Base-by-base conservation (phyloP, 2,113 vertebrate genomes). In the Hoplias malabaricus region DNA sequence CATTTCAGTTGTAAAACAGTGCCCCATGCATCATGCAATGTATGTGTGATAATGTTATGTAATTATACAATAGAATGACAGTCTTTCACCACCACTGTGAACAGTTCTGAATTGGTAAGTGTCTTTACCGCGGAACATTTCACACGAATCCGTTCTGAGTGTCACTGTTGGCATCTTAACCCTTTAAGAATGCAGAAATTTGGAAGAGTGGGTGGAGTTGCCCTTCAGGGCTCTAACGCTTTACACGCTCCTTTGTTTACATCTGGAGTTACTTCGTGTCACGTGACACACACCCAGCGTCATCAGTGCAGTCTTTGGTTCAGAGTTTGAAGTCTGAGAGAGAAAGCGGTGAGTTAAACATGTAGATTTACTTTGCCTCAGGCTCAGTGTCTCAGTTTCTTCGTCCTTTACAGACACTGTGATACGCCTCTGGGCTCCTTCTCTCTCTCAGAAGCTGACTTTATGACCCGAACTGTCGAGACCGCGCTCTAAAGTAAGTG, bases 321-420 rank as follows among this genome's bases (percentile, higher is more conserved):
- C 57, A 57, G 69, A 82, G 80, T 78, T 79, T 82, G 81, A 79
- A 79, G 81, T 75, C 73, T 82, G 62, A 66, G 63, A 79, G 61
- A 71, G 4, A 16, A 19, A 70, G 1, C 65, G 38, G 40, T 19
- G 53, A 57, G 71, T 25, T n/a, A 42, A 68, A 50, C 31, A 48
- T 50, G 40, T 38, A 38, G 25, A 11, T 3, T 12, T 11, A n/a
- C 31, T 40, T 34, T 27, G n/a, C 1, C 19, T 42, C 19, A 31
- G 12, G 5, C 33, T 19, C 48, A 56, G 33, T 27, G 19, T 25
- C 25, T 29, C 5, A 67, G 2, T 46, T 23, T 25, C n/a, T 31
- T 14, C 29, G 36, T 2, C 21, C 13, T 12, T 0, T n/a, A 16
- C 27, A 21, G 16, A 7, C 11, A 2, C 31, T 63, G 34, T 36